Evolutionary conservation across 2,113 vertebrate species (phyloP), one percentile per base, ranked within the genome.

Genomic region (Acrocephalus kingi): DNA sequence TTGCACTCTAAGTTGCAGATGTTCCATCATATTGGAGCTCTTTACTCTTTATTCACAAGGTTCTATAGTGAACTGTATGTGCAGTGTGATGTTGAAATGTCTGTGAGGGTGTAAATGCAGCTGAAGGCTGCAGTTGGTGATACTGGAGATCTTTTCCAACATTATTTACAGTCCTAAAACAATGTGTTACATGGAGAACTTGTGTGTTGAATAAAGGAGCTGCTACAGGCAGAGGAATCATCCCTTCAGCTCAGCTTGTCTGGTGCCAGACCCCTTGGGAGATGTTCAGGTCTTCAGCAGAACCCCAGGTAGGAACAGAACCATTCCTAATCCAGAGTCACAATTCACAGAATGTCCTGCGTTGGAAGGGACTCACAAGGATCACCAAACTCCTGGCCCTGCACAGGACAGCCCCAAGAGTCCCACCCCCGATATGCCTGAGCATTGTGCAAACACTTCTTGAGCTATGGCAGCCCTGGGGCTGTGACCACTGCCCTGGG

Each of bases 251-350:
- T 31, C 23, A 56, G 31, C 21, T 31, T 2, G 0, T 19, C 43
- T 9, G 25, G 31, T 58, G 43, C 27, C 43, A 73, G 17, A 27
- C 2, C 2, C 10, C 11, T 2, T 8, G 4, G 1, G 15, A n/a
- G 3, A 17, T 3, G 33, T 10, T 21, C 1, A 8, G 17, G 4
- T 20, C 10, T 49, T 3, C 24, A 15, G 28, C 58, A 13, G 2
- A 33, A 13, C 15, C 25, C 6, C 35, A 4, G 16, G 10, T 15
- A 71, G 27, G 7, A 15, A 13, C 15, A 61, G 30, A 6, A 15
- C 5, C 11, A 2, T 4, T 49, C 4, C 0, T 9, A 11, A 17
- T 0, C 7, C 51, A n/a, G 6, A 49, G 9, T 11, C 52, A 13
- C n/a, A 20, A 9, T 14, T 51, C 45, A 45, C 18, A 58, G 11